A percentile compares a stretch with the other conserved stretches of the same genome.
Evolutionary conservation across 2,888 invertebrate genomes (phyloP).

Genomic region (Polia nebulosa): DNA sequence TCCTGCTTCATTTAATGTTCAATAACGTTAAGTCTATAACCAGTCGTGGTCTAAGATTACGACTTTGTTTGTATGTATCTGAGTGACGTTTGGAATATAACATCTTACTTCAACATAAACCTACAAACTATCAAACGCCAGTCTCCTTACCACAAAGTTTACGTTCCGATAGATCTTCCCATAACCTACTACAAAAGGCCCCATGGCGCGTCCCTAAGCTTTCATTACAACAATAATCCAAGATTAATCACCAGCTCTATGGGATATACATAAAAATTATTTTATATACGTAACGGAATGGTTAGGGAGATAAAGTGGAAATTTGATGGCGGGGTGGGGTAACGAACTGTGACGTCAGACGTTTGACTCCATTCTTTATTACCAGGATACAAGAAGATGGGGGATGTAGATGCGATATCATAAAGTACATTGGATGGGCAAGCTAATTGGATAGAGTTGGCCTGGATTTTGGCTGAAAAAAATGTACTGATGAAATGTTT

Average conservation of each 20-base stretch:
- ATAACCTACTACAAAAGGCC: conserved; percentile 19
- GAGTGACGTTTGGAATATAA: too few species aligned
- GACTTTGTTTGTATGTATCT: too few species aligned
- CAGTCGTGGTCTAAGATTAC: too few species aligned
- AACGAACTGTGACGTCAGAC: conserved; percentile 79
- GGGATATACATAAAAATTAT: conserved; percentile 66
- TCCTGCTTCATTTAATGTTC: too few species aligned
- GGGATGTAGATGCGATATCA: conserved; percentile 41
- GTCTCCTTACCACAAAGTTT: conserved; percentile 19
- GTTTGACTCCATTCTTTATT: conserved; percentile 71
- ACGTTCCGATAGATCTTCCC: conserved; percentile 15
- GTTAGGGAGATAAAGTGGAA: conserved; percentile 77
- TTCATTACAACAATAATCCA: conserved; percentile 53
- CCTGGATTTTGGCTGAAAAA: conserved; percentile 21
- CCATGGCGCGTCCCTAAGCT: conserved; percentile 14
- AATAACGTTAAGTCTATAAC: too few species aligned
- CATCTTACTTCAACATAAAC: background rate
- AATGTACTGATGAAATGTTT: background rate
- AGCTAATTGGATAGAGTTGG: conserved; percentile 46
- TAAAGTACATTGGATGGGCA: conserved; percentile 52
- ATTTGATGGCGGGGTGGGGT: conserved; percentile 76
- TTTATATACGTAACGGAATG: conserved; percentile 71
- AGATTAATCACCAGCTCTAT: conserved; percentile 62
- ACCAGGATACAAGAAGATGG: conserved; percentile 53
- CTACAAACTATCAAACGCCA: background rate